These are phyloP conservation scores for Phragmatobia fuliginosa DNA, from an alignment of 2,888 invertebrate genomes.

Conservation along the genomic window DNA sequence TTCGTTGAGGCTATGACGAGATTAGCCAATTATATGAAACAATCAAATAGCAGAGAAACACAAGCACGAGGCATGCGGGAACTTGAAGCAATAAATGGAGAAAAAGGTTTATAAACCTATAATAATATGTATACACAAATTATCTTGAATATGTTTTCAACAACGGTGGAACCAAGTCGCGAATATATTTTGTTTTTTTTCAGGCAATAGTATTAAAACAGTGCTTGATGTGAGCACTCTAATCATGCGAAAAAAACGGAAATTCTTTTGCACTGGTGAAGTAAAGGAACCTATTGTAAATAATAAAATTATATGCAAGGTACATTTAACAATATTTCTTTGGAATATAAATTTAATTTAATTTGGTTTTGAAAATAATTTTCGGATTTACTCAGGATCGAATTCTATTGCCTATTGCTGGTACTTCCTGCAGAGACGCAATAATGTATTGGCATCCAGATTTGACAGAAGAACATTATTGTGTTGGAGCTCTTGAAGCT, in stretches of 20 bases:
- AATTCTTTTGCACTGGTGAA: constrained; percentile 82
- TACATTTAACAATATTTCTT: constrained; percentile 47
- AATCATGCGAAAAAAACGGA: constrained; percentile 81
- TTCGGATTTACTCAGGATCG: constrained; percentile 64
- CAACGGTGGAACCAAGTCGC: neutral
- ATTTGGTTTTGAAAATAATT: neutral
- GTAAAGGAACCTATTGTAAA: constrained; percentile 83
- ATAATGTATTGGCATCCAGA: constrained; percentile 84
- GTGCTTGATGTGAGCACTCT: constrained; percentile 80
- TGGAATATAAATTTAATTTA: neutral
- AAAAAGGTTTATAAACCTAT: constrained; percentile 69
- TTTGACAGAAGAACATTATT: constrained; percentile 81
- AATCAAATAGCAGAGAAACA: constrained; percentile 79
- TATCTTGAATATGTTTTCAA: neutral
- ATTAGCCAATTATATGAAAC: constrained; percentile 77
- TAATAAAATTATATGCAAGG: constrained; percentile 83
- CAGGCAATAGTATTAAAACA: constrained; percentile 82
- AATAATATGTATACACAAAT: too few species aligned
- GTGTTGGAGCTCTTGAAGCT: constrained; percentile 80
- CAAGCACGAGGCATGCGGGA: constrained; percentile 82
- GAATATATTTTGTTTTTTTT: neutral
- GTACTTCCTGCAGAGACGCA: constrained; percentile 79
- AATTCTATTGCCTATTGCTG: constrained; percentile 80
- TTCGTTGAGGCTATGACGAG: constrained; percentile 81
- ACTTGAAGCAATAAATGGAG: constrained; percentile 81